These are phyloP conservation scores for Petaurus breviceps DNA, from an alignment of 2,113 vertebrate species.

Conservation along the genomic window DNA sequence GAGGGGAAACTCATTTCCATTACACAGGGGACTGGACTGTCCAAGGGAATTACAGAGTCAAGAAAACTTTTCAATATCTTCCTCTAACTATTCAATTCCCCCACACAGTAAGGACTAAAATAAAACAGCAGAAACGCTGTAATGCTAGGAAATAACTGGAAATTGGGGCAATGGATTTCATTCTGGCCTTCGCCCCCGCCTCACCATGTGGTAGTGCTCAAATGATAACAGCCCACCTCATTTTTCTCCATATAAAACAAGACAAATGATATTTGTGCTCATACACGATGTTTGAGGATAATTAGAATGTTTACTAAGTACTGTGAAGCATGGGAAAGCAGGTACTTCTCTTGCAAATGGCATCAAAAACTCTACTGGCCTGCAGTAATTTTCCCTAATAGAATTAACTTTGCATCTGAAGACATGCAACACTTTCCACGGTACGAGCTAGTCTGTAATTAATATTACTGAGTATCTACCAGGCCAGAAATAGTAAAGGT, in stretches of 20 bases:
- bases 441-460: background rate
- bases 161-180: background rate
- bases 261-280: background rate
- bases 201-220: background rate
- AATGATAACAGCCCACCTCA: background rate
- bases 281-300: slow-evolving; percentile 27
- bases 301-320: slow-evolving; percentile 21
- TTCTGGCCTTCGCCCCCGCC: background rate
- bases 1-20: background rate
- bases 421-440: background rate
- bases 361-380: slow-evolving; percentile 32
- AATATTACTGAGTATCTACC: background rate
- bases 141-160: background rate
- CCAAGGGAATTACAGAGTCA: background rate
- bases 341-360: background rate
- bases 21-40: background rate
- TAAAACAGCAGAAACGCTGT: background rate
- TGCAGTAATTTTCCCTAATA: slow-evolving; percentile 38
- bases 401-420: background rate
- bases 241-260: slow-evolving; percentile 48
- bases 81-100: too few relatives aligned
- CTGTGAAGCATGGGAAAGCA: slow-evolving; percentile 6
- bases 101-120: background rate
- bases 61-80: background rate
- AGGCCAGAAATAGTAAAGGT: background rate